phyloP scores from a whole-genome alignment of 2,797 vertebrate genomes.

The Clamator glandarius region DNA sequence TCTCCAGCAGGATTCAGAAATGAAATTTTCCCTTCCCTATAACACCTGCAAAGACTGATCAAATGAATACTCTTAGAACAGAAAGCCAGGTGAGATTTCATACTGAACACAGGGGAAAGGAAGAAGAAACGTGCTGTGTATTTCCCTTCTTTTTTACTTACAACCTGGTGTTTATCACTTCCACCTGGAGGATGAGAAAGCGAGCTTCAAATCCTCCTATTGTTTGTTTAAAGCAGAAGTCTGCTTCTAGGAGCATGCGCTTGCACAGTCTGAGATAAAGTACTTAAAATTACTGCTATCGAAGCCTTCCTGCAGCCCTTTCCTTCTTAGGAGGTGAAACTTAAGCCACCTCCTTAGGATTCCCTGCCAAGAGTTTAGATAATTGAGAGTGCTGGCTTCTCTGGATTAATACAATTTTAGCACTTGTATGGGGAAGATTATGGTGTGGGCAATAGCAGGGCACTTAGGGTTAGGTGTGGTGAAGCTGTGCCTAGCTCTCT shows the following conservation, averaged over 20 bases:
- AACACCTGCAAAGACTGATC: neutral
- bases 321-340: constrained; percentile 13
- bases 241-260: neutral
- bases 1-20: constrained; percentile 22
- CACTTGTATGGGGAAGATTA: neutral
- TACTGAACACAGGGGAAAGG: neutral
- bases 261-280: neutral
- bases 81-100: neutral
- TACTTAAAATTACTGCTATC: constrained; percentile 8
- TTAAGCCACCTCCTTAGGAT: constrained; percentile 11
- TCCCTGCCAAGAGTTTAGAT: constrained; percentile 10
- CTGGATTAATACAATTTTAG: neutral
- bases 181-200: neutral
- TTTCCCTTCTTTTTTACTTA: neutral
- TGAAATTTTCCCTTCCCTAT: neutral
- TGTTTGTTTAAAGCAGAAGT: constrained; percentile 27
- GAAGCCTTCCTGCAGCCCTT: constrained; percentile 3
- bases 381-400: neutral
- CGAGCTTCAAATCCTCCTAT: constrained; percentile 8
- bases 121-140: neutral
- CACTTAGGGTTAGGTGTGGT: neutral
- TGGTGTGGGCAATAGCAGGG: neutral
- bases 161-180: neutral
- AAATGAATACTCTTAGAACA: neutral
- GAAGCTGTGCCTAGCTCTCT: neutral